Evolutionary conservation across 2,797 vertebrate genomes (phyloP).

Genomic region (Oreochromis grahami): DNA sequence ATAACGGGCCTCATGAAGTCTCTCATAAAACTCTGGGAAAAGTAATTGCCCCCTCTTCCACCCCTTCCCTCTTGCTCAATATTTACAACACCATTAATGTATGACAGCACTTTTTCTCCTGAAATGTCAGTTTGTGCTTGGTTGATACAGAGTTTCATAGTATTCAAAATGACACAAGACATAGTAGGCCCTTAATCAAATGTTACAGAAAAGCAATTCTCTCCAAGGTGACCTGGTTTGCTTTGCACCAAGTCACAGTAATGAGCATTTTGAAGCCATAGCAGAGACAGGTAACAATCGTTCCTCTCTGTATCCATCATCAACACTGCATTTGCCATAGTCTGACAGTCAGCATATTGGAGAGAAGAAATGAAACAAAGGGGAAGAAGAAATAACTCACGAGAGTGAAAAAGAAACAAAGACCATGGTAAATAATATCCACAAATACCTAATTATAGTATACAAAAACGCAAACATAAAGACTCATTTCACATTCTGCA

Average conservation of each 20-base stretch:
- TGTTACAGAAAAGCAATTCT: slow-evolving; percentile 77
- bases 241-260: slow-evolving; percentile 62
- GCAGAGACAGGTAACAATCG: slow-evolving; percentile 50
- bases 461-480: background rate
- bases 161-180: slow-evolving; percentile 75
- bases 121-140: slow-evolving; percentile 50
- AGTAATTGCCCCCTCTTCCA: background rate
- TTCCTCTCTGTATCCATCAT: slow-evolving; percentile 28
- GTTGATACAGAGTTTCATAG: slow-evolving; percentile 42
- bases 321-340: slow-evolving; percentile 1
- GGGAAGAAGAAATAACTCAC: background rate
- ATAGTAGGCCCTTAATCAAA: slow-evolving; percentile 75
- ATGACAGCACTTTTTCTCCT: slow-evolving; percentile 45
- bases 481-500: background rate
- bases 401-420: background rate
- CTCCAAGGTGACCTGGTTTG: slow-evolving; percentile 74
- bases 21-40: slow-evolving; percentile 25
- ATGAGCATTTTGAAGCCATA: slow-evolving; percentile 67
- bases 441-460: background rate
- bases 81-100: slow-evolving; percentile 57
- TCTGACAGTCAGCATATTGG: background rate
- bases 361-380: background rate
- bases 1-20: slow-evolving; percentile 8
- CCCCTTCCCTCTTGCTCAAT: background rate
- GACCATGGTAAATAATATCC: background rate